Conservation (phyloP, 2,888 invertebrate genomes). For the Pristionchus fissidentatus region DNA sequence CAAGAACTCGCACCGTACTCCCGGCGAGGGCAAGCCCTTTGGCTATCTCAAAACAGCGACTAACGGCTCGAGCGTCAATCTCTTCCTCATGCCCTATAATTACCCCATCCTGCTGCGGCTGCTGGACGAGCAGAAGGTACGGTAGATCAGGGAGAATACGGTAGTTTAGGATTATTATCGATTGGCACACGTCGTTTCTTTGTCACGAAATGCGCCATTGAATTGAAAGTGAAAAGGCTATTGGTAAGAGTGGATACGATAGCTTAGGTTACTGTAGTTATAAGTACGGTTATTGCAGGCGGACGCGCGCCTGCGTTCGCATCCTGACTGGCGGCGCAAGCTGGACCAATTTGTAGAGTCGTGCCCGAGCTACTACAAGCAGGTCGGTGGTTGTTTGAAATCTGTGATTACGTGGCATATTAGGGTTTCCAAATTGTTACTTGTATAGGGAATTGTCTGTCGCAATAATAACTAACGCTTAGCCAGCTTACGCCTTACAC, state of each 20-base stretch:
- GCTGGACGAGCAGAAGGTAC: slow-evolving; percentile 78
- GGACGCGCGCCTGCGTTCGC: slow-evolving; percentile 88
- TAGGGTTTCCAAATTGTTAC: too few species aligned
- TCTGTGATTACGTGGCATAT: too few species aligned
- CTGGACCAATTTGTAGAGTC: slow-evolving; percentile 94
- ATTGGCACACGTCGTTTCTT: too few species aligned
- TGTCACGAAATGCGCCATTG: too few species aligned
- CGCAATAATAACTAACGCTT: too few species aligned
- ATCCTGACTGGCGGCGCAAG: slow-evolving; percentile 90
- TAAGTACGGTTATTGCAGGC: slow-evolving; percentile 43
- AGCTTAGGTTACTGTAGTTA: not conserved
- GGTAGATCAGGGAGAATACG: not conserved
- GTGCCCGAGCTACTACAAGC: slow-evolving; percentile 93
- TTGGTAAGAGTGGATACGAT: not conserved
- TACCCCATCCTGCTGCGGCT: slow-evolving; percentile 93
- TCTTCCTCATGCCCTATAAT: slow-evolving; percentile 98
- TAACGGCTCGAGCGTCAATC: slow-evolving; percentile 91
- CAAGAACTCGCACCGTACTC: slow-evolving; percentile 85
- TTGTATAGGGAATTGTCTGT: too few species aligned
- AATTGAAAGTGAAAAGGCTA: too few species aligned
- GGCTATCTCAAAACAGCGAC: slow-evolving; percentile 97
- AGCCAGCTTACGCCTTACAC: too few species aligned
- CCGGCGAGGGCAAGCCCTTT: slow-evolving; percentile 91
- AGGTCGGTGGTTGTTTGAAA: not conserved
- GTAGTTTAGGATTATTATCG: too few species aligned